These are phyloP conservation scores for Amblyopsis rosae DNA, from an alignment of 2,113 vertebrate species.

Conservation along the genomic window DNA sequence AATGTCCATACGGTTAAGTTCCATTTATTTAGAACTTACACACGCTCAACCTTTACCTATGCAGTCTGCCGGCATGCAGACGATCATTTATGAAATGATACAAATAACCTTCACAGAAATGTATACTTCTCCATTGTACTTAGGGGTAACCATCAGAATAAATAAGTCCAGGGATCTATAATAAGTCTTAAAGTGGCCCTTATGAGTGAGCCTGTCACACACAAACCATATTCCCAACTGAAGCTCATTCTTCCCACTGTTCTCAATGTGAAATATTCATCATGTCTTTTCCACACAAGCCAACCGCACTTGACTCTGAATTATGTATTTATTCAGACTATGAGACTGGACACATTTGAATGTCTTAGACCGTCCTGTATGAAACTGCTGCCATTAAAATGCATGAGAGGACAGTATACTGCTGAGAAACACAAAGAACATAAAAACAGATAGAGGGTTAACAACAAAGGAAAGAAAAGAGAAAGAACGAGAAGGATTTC, in stretches of 20 bases:
- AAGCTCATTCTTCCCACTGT: conserved; percentile 27
- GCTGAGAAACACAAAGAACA: conserved; percentile 28
- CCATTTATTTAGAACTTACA: not conserved
- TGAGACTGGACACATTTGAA: conserved; percentile 38
- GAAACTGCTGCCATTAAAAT: conserved; percentile 65
- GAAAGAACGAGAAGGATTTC: not conserved
- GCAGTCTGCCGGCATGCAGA: too few relatives aligned
- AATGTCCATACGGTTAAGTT: not conserved
- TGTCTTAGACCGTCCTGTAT: conserved; percentile 47
- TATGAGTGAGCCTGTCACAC: conserved; percentile 4
- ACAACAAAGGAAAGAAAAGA: conserved; percentile 17
- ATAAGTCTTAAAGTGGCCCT: too few relatives aligned
- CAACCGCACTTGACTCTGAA: conserved; percentile 59
- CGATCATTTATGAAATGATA: too few relatives aligned
- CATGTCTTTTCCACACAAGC: conserved; percentile 54
- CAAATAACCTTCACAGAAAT: too few relatives aligned
- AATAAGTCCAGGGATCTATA: too few relatives aligned
- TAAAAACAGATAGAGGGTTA: conserved; percentile 23
- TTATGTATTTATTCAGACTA: conserved; percentile 67
- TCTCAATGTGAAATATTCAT: conserved; percentile 61
- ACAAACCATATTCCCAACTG: conserved; percentile 14
- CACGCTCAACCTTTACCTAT: too few relatives aligned
- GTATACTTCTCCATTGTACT: too few relatives aligned
- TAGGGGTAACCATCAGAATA: too few relatives aligned
- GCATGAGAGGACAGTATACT: conserved; percentile 50